Evolutionary conservation across 2,888 invertebrate species (phyloP).

Genomic region (Tetanocera ferruginea): DNA sequence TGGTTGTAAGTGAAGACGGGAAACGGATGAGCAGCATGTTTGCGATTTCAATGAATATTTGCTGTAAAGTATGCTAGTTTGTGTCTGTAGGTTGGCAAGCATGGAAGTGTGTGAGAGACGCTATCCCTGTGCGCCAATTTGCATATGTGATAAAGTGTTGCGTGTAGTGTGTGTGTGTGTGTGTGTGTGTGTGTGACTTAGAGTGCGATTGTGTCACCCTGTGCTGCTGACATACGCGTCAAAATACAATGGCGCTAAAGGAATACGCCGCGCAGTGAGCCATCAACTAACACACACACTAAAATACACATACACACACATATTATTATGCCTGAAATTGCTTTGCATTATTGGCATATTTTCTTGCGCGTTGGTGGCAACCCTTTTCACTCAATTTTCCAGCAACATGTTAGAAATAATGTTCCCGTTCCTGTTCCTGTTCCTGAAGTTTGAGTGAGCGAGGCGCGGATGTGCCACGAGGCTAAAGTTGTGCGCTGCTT

Average conservation of each 20-base stretch:
- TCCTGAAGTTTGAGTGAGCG: neutral
- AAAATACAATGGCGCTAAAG: neutral
- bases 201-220: neutral
- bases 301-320: neutral
- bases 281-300: neutral
- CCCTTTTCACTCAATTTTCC: neutral
- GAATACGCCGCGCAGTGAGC: neutral
- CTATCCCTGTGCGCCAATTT: constrained; percentile 6
- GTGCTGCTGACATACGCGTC: neutral
- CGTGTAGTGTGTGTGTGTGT: neutral
- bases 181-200: neutral
- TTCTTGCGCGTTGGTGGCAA: neutral
- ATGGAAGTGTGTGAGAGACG: neutral
- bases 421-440: neutral
- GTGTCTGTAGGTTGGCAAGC: neutral
- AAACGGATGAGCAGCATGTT: constrained; percentile 10
- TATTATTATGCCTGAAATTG: constrained; percentile 9
- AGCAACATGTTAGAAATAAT: constrained; percentile 4
- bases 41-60: constrained; percentile 19
- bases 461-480: neutral
- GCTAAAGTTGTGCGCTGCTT: neutral
- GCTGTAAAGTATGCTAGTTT: neutral
- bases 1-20: neutral
- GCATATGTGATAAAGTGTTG: constrained; percentile 14
- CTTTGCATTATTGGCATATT: constrained; percentile 21